Base-by-base conservation (phyloP, 1,140 invertebrate genomes). In the Camponotus pennsylvanicus region DNA sequence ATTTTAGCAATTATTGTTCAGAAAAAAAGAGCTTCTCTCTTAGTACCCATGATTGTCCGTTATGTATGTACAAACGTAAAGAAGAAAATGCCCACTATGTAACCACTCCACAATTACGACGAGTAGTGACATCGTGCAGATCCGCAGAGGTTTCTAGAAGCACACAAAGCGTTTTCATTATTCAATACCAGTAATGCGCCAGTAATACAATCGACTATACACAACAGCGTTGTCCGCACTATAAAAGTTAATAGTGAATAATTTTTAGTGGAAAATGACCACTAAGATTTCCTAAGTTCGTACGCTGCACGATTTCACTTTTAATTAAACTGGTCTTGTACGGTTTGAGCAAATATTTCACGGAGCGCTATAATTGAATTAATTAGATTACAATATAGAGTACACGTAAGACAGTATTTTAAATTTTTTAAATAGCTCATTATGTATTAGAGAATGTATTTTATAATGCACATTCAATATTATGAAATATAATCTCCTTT, bases 31-130 rank as follows among this genome's bases (percentile, higher is more conserved):
- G 32, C 76, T 83, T 49, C 11, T 52, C 49, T 82, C 66, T 79
- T 75, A 88, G 78, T 66, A 77, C 86, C 86, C 88, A 90, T 61
- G 73, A 83, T 78, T 87, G 32, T 63, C 7, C 52, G 11, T 88
- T 90, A 90, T 90, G 85, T 90, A 88, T 90, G 61, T 90, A 90
- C 86, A 90, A 88, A 90, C 86, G 80, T 89, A 90, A 73, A 89
- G 59, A 90, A 89, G 66, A 90, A 52, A 52, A 85, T 89, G 88
- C 89, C 89, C 89, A 82, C 76, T 89, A 90, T 87, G 87, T 89
- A 86, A 89, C 88, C 88, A 90, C 88, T 85, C 79, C 88, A 87
- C 88, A 87, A 85, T 73, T 86, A 89, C 89, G 88, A 83, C 42
- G 79, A 75, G 76, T 80, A 75, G 76, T 80, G 88, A 90, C 52